Conservation (phyloP, 2,797 vertebrate genomes). For the Cossypha niveicapilla region DNA sequence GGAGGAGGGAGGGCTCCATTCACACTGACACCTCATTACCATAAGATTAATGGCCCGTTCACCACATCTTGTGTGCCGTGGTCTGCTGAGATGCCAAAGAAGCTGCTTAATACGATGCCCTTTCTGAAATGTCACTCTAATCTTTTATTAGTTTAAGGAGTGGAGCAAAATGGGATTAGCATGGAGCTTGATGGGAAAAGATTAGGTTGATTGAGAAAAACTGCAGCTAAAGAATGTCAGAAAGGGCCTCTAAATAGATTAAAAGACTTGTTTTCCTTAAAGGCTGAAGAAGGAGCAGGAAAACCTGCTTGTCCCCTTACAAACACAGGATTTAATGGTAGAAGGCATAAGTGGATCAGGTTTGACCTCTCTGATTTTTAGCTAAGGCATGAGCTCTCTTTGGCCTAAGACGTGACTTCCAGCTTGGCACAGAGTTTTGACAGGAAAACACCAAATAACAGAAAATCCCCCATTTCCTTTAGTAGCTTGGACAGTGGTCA, state of each 20-base stretch:
- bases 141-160: constrained; percentile 87
- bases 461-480: neutral
- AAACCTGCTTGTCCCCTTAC: neutral
- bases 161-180: constrained; percentile 71
- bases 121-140: constrained; percentile 90
- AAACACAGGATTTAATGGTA: neutral
- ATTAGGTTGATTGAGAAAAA: constrained; percentile 62
- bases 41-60: constrained; percentile 79
- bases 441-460: neutral
- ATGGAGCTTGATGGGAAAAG: constrained; percentile 66
- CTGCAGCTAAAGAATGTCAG: constrained; percentile 43
- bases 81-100: constrained; percentile 55
- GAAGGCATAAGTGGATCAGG: neutral
- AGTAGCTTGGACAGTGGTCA: neutral
- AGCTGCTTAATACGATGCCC: constrained; percentile 83
- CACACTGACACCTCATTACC: constrained; percentile 81
- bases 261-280: constrained; percentile 26
- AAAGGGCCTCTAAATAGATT: constrained; percentile 50
- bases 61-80: constrained; percentile 42
- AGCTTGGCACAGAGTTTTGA: neutral
- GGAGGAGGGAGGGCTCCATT: constrained; percentile 63
- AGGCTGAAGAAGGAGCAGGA: neutral
- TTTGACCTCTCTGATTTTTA: constrained; percentile 11
- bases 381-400: neutral
- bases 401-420: neutral